Evolutionary conservation across 1,140 invertebrate species (phyloP).

Genomic region (Platorchestia sp.): DNA sequence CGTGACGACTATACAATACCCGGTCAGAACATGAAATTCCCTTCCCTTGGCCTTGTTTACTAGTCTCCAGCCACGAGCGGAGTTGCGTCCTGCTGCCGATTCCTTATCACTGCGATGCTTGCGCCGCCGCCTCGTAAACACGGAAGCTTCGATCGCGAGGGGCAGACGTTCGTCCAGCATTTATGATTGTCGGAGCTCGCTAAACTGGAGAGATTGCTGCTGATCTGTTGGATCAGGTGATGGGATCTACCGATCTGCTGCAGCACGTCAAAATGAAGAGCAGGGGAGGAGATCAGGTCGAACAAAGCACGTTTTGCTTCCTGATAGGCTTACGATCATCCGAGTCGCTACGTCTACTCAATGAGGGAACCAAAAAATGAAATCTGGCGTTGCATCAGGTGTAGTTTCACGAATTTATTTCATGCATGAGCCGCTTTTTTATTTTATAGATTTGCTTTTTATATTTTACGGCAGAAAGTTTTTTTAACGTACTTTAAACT

Average conservation of each 20-base stretch:
- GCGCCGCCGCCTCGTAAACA: slow-evolving; percentile 1
- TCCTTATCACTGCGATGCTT: neutral
- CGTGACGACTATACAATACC: neutral
- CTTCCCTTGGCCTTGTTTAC: neutral
- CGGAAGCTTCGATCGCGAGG: neutral
- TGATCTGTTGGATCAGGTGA: slow-evolving; percentile 6
- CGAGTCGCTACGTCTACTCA: neutral
- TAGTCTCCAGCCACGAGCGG: neutral
- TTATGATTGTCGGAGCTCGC: neutral
- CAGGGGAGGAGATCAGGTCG: neutral
- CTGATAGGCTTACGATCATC: neutral
- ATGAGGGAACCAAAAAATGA: neutral
- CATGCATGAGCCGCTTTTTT: neutral
- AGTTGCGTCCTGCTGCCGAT: neutral
- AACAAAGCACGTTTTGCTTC: neutral
- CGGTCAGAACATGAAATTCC: neutral
- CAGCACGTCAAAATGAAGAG: neutral
- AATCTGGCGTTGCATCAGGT: neutral
- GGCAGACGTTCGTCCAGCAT: neutral
- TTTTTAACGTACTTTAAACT: too few relatives aligned
- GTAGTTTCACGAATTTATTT: neutral
- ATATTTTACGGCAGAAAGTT: neutral
- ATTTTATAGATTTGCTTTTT: too few relatives aligned
- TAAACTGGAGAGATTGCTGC: neutral
- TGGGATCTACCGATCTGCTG: neutral